A percentile compares a stretch with the other conserved stretches of the same genome.
These are phyloP conservation scores for Endomychus coccineus DNA, from an alignment of 2,888 invertebrate genomes.

Conservation along the genomic window DNA sequence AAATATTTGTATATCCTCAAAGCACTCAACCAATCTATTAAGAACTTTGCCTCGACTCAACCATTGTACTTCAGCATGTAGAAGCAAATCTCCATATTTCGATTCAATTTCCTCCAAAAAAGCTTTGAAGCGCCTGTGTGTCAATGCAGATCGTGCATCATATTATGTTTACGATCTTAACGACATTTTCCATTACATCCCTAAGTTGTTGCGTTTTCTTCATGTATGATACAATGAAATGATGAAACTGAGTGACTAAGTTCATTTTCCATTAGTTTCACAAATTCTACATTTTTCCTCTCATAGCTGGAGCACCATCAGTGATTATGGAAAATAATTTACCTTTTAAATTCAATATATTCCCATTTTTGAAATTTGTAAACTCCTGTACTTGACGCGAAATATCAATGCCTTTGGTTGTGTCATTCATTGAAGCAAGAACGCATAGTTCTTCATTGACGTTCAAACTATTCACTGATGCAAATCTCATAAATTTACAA, in stretches of 20 bases:
- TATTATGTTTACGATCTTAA: slow-evolving; percentile 23
- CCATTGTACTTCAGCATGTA: slow-evolving; percentile 23
- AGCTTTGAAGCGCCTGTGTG: slow-evolving; percentile 23
- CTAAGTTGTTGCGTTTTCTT: slow-evolving; percentile 22
- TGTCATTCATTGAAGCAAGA: slow-evolving; percentile 21
- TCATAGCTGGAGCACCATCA: slow-evolving; percentile 24
- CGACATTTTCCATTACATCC: slow-evolving; percentile 24
- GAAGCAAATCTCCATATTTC: slow-evolving; percentile 24
- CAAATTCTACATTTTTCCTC: slow-evolving; percentile 25
- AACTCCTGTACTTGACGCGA: slow-evolving; percentile 23
- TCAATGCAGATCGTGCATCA: slow-evolving; percentile 25
- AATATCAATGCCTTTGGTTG: slow-evolving; percentile 23
- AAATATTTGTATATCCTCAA: too few species aligned
- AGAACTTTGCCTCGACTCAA: slow-evolving; percentile 25
- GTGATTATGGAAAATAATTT: slow-evolving; percentile 27
- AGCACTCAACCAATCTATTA: slow-evolving; percentile 27
- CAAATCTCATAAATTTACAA: slow-evolving; percentile 23
- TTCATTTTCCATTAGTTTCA: slow-evolving; percentile 24
- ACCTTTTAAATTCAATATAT: slow-evolving; percentile 24
- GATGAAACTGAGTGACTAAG: slow-evolving; percentile 23
- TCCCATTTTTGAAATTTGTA: slow-evolving; percentile 24
- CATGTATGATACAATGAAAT: slow-evolving; percentile 27
- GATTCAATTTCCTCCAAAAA: slow-evolving; percentile 23
- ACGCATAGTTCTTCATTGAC: slow-evolving; percentile 26
- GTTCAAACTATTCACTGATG: slow-evolving; percentile 21